phyloP scores from a whole-genome alignment of 2,888 invertebrate species.

The Rotaria magnacalcarata region DNA sequence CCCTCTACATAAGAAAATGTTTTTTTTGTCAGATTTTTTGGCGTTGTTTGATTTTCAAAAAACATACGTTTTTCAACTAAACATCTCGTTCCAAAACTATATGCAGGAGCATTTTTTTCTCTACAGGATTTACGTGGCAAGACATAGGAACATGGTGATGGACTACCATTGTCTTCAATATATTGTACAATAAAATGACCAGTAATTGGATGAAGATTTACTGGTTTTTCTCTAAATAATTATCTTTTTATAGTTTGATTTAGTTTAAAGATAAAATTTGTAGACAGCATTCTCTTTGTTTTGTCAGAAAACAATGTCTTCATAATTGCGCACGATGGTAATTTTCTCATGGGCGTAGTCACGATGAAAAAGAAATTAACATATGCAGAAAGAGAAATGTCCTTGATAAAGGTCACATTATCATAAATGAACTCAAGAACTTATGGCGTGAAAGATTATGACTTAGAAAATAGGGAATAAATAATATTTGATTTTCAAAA shows the following conservation, averaged over 20 bases:
- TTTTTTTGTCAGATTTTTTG: background rate
- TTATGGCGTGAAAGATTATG: too few relatives aligned
- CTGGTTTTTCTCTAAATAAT: slow-evolving; percentile 4
- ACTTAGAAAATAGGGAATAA: background rate
- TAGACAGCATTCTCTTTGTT: too few relatives aligned
- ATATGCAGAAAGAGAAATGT: too few relatives aligned
- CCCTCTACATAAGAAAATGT: background rate
- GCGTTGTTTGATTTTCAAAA: background rate
- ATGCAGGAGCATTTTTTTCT: slow-evolving; percentile 41
- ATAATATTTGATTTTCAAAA: background rate
- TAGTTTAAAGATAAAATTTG: background rate
- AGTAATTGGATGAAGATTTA: background rate
- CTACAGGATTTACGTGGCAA: slow-evolving; percentile 41
- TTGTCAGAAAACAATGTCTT: too few relatives aligned
- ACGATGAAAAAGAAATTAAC: too few relatives aligned
- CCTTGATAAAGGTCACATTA: too few relatives aligned
- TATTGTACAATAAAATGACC: background rate
- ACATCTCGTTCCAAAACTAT: slow-evolving; percentile 36
- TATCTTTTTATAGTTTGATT: too few relatives aligned
- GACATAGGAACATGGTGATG: slow-evolving; percentile 40
- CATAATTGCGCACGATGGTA: too few relatives aligned
- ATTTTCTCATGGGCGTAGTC: too few relatives aligned
- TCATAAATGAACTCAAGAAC: too few relatives aligned
- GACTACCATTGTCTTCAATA: background rate
- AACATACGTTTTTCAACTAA: slow-evolving; percentile 39